A percentile compares a stretch with the other conserved stretches of the same genome.
Conservation (phyloP, 2,888 invertebrate species). For the Polydrusus tereticollis region DNA sequence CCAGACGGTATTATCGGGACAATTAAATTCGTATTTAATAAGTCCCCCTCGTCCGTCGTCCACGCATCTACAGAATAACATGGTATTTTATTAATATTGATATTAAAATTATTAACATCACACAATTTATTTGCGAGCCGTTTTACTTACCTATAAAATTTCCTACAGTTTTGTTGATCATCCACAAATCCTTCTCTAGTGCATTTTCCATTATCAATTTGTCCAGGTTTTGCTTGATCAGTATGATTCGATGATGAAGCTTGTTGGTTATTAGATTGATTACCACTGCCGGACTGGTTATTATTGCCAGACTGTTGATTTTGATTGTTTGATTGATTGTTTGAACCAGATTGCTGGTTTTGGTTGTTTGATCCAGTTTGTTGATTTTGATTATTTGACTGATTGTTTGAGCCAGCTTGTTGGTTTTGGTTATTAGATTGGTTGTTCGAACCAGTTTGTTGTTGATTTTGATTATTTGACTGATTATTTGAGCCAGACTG, state of each 20-base stretch:
- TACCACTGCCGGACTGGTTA: constrained; percentile 1
- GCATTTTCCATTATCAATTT: constrained; percentile 52
- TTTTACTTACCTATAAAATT: constrained; percentile 79
- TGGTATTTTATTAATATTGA: too few relatives aligned
- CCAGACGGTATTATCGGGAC: constrained; percentile 85
- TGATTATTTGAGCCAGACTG: constrained; percentile 31
- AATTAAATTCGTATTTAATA: constrained; percentile 78
- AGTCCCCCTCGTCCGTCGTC: constrained; percentile 72
- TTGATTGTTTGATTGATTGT: constrained; percentile 17
- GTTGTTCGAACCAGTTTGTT: constrained; percentile 8
- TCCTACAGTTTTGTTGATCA: constrained; percentile 77
- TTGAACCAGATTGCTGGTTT: constrained; percentile 43
- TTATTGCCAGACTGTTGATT: constrained; percentile 22
- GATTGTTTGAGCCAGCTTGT: constrained; percentile 33
- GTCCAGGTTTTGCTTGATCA: constrained; percentile 48
- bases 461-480: constrained; percentile 43
- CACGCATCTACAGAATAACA: constrained; percentile 76
- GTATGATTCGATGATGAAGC: neutral
- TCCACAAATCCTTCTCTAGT: constrained; percentile 78
- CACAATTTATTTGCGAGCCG: too few relatives aligned
- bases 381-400: constrained; percentile 36
- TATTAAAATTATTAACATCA: too few relatives aligned
- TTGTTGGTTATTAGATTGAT: constrained; percentile 8
- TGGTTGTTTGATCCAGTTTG: constrained; percentile 21
- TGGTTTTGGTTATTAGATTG: constrained; percentile 41